Evolutionary conservation across 2,888 invertebrate genomes (phyloP), one percentile per base, ranked within the genome.

Genomic region (Plusia festucae): DNA sequence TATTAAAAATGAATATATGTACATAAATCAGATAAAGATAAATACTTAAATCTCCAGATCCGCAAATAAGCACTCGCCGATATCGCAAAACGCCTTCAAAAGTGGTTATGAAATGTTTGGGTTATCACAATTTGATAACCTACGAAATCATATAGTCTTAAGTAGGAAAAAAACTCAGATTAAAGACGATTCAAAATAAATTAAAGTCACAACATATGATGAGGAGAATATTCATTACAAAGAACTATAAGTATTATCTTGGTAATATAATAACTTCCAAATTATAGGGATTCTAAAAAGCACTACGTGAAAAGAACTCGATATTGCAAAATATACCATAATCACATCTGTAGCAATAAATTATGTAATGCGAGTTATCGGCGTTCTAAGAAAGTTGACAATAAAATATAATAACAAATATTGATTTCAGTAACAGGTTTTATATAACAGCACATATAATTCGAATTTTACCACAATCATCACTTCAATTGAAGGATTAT

Each of bases 61-160:
- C 27, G 52, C 22, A 32, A 61, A 54, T 49, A 49, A 49, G 18
- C 34, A 20, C 32, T 52, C 22, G 16, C 53, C 32, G 34, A 52
- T 60, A 60, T 49, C 46, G 46, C 46, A 20, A 49, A 49, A 53
- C 56, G 40, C 18, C 22, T 57, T 52, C 24, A 60, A 62, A 65
- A 58, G 53, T 60, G n/a, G 18, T 59, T 62, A 62, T 51, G 18
- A 70, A 79, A 70, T 53, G 57, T 61, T 40, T 52, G 44, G 68
- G 78, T 75, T 80, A 80, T 80, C 81, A n/a, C 6, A 20, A 61
- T 30, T 8, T 62, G 75, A 79, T 79, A 79, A 79, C 78, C 78
- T 58, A 49, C 16, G 11, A 58, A 60, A 24, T 49, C 16, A n/a
- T 49, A 52, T 49, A 52, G 24, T 30, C 30, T 53, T 49, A 51